Evolutionary conservation across 2,113 vertebrate genomes (phyloP), one percentile per base, ranked within the genome.

Genomic region (Cygnus atratus): DNA sequence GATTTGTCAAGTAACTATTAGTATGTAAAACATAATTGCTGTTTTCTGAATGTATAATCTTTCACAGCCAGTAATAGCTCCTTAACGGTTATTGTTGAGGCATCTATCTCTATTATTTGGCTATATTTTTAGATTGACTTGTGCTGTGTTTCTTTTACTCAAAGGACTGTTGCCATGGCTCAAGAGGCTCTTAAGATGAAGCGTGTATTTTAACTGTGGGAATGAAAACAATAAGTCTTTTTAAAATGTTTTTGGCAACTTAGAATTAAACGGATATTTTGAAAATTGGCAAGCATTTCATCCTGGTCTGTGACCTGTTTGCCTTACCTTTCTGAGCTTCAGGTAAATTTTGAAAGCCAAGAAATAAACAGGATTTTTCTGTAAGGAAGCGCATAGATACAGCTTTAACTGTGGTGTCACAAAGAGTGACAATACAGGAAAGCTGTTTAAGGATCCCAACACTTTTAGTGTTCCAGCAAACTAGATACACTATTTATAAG

Each of bases 401-500:
- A 59, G 62, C 37, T 77, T 96, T 96, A 95, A n/a, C 41, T 92
- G 19, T 55, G 59, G 29, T 81, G 35, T 84, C 61, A 67, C 52
- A 57, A 85, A 93, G 68, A 66, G 3, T 91, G 90, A 94, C 63
- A 80, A 29, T 77, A 55, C 37, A 90, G 86, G 73, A 87, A 95
- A 90, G 65, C 77, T 66, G 76, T 93, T 97, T 75, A 96, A 92
- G 77, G 86, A 94, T 88, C 72, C 62, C 67, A 81, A 62, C 77
- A 61, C 68, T 93, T 95, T 17, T 54, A 72, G 79, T 95, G 97
- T 96, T 95, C 83, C 89, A 87, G 95, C 65, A 96, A 97, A 92
- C 52, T 89, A 86, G 89, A 96, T 96, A 35, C 52, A 92, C 78
- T 97, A 84, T 98, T 97, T 97, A 97, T 97, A 92, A 97, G 94